These are phyloP conservation scores for Tinea trinotella DNA, from an alignment of 2,888 invertebrate species.

Conservation along the genomic window DNA sequence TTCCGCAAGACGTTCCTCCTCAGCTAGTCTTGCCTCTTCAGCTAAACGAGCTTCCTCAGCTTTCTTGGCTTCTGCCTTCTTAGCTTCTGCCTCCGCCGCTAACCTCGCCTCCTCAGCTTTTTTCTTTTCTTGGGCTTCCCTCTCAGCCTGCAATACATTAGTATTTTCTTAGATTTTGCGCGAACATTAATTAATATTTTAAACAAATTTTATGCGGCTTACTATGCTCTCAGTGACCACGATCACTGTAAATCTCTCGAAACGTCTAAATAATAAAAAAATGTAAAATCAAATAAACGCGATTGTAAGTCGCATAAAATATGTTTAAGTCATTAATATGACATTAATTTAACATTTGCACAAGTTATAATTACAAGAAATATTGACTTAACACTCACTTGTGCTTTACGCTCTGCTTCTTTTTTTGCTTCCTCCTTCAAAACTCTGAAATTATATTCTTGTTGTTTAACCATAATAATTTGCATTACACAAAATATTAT, in stretches of 20 bases:
- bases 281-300: no score
- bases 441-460: conserved; percentile 41
- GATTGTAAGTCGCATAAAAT: no score
- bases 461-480: background rate
- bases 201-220: no score
- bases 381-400: conserved; percentile 44
- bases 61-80: conserved; percentile 59
- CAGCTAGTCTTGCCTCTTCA: conserved; percentile 63
- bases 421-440: conserved; percentile 68
- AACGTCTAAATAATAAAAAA: no score
- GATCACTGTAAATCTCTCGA: no score
- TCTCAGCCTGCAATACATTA: conserved; percentile 41
- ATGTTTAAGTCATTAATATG: no score
- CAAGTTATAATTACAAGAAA: background rate
- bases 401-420: conserved; percentile 61
- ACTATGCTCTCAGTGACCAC: no score
- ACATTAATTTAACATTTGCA: background rate
- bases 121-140: conserved; percentile 59
- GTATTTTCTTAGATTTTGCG: no score
- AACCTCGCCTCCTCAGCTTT: conserved; percentile 69
- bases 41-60: conserved; percentile 65
- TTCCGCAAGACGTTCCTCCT: conserved; percentile 57
- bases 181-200: no score
- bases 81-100: conserved; percentile 39
- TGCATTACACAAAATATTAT: background rate